Base-by-base conservation (phyloP, 2,888 invertebrate species). In the Thecocarcelia acutangulata region DNA sequence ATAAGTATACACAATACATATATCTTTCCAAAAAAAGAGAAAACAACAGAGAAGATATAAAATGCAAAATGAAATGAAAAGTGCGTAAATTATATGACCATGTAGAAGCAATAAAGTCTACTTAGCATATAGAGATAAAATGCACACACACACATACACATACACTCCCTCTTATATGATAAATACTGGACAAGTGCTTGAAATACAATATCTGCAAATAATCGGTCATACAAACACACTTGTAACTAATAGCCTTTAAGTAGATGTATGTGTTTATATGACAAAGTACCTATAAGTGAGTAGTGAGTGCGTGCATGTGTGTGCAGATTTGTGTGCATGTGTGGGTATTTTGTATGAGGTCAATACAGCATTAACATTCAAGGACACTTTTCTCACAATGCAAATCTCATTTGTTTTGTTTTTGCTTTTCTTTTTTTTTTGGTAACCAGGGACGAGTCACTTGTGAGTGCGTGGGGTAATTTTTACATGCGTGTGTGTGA, bases 321-420 rank as follows among this genome's bases (percentile, higher is more conserved):
- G 59, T 15, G 44, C 59, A 61, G 52, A 28, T 64, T 66, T 79
- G 63, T 56, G 37, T 56, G 9, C 33, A 15, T 54, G 13, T 59
- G 37, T 66, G 40, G 6, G 0, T 73, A 54, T 78, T n/a, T 70
- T 75, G 52, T 48, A 28, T 75, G 74, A 54, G 82, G 82, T 82
- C 82, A 82, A 74, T 82, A 70, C 46, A 59, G 78, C 54, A 82
- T 75, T 82, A 74, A 82, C 54, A 70, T 78, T 82, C 82, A 82
- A 82, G 82, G 82, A 82, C 82, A 72, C 54, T 81, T 73, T 66
- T 42, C 5, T 28, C 42, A 66, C 66, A 68, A 73, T 19, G 72
- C 19, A 59, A n/a, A 66, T 61, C 59, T 68, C 11, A 6, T 74
- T 40, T 15, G n/a, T 52, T 58, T 56, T 17, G 3, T 33, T 9